phyloP scores from a whole-genome alignment of 2,797 vertebrate species.

The Hydrocynus forskahlii region DNA sequence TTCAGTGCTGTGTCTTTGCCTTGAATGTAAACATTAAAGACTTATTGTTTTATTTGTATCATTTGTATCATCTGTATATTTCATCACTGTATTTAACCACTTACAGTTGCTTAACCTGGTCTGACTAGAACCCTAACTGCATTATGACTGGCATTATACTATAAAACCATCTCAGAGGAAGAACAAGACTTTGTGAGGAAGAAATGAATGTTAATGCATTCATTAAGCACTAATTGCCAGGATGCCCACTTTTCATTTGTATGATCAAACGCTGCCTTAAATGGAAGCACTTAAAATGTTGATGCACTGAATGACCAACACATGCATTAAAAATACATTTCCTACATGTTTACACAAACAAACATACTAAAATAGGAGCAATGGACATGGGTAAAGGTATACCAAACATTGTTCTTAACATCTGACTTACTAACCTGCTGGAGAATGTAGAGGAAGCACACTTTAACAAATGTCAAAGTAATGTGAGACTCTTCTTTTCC shows the following conservation, averaged over 20 bases:
- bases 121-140: slow-evolving; percentile 14
- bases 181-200: slow-evolving; percentile 30
- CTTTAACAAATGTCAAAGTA: background rate
- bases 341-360: background rate
- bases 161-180: slow-evolving; percentile 14
- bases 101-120: background rate
- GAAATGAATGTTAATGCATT: slow-evolving; percentile 54
- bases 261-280: slow-evolving; percentile 58
- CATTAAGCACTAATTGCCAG: slow-evolving; percentile 57
- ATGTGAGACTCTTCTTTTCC: background rate
- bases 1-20: too few relatives aligned
- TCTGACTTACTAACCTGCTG: background rate
- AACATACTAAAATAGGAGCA: background rate
- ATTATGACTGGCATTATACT: slow-evolving; percentile 10
- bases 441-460: background rate
- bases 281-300: slow-evolving; percentile 51
- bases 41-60: background rate
- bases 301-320: background rate
- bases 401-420: background rate
- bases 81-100: background rate
- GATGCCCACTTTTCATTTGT: slow-evolving; percentile 59
- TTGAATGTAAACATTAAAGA: background rate
- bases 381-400: background rate
- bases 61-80: background rate
- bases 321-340: background rate